Base-by-base conservation (phyloP, 2,888 invertebrate species). In the Drosophila rubida region DNA sequence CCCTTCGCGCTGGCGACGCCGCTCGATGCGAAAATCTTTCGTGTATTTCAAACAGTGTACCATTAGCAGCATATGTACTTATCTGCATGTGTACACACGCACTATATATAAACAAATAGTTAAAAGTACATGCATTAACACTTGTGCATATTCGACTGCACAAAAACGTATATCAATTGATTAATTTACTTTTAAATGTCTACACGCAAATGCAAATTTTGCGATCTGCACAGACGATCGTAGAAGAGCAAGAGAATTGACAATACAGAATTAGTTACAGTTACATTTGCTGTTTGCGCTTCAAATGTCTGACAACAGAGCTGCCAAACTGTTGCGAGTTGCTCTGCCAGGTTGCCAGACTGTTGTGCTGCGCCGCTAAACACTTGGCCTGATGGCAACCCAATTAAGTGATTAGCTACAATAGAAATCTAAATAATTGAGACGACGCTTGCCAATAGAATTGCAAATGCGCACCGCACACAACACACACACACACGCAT, bases 11-110 rank as follows among this genome's bases (percentile, higher is more conserved):
- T 22, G 25, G 35, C 49, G 41, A 57, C 44, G 51, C 70, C 19
- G 42, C 45, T 46, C 50, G 42, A 45, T 66, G 70, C 41, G 19
- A 64, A 62, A 78, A 64, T 57, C 67, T 70, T 77, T 74, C 41
- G 37, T 69, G 14, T 51, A 60, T 69, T 72, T 66, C 49, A 44
- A 50, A 46, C 13, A 62, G 68, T 59, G 51, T 63, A 48, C 51
- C 58, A 66, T 70, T 57, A 46, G 41, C 23, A 63, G 48, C 64
- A 70, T 70, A 64, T 64, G 59, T 57, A 55, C 19, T 22, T 37
- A 22, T 45, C 4, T 41, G 51, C 13, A 55, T 50, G 14, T 27
- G 41, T n/a, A 53, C n/a, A 42, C 4, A 53, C 27, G 30, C 4
- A 39, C 16, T 6, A 42, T n/a, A 23, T n/a, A 44, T 13, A 41